Base-by-base conservation (phyloP, 2,113 vertebrate species). In the Choloepus hoffmanni region DNA sequence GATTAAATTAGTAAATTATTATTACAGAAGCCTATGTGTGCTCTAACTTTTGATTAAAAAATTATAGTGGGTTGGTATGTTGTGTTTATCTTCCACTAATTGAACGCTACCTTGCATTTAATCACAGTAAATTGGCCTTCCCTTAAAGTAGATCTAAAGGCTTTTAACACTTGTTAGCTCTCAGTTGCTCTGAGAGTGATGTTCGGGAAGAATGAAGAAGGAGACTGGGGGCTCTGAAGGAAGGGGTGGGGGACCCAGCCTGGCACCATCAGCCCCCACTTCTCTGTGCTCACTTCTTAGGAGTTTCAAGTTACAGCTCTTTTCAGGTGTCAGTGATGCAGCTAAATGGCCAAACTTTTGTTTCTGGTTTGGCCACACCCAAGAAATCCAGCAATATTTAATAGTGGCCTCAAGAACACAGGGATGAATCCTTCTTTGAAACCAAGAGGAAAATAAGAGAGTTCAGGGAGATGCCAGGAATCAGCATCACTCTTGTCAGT, bases 11-110 rank as follows among this genome's bases (percentile, higher is more conserved):
- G 95, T 92, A 92, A 93, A 90, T 95, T 91, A 95, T 94, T 94
- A 79, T 76, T 40, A 5, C 77, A 74, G 85, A 73, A 70, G 65
- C 76, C 92, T 94, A 85, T 73, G 65, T 97, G 85, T 92, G 90
- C 87, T 93, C 92, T 95, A 96, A 97, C 96, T 98, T 97, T 96
- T 94, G 97, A 97, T 97, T 96, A 95, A 87, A 95, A 97, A 96
- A 97, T 97, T 92, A 95, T 90, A 63, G 90, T 95, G 85, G 77
- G 77, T 95, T 97, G 95, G 95, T 97, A 94, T 43, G 94, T 95
- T 90, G 55, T 98, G 95, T 96, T 98, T 97, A 95, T 95, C 96
- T 96, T 96, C 62, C 7, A 40, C 81, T 98, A 97, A 97, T 97
- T 96, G 96, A 97, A 96, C 3, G 1, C 81, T 96, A 94, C 97